Evolutionary conservation across 92 coral and sea anemone genomes (phyloP), one percentile per base, ranked within the genome.

Genomic region (Parazoanthus darwini): DNA sequence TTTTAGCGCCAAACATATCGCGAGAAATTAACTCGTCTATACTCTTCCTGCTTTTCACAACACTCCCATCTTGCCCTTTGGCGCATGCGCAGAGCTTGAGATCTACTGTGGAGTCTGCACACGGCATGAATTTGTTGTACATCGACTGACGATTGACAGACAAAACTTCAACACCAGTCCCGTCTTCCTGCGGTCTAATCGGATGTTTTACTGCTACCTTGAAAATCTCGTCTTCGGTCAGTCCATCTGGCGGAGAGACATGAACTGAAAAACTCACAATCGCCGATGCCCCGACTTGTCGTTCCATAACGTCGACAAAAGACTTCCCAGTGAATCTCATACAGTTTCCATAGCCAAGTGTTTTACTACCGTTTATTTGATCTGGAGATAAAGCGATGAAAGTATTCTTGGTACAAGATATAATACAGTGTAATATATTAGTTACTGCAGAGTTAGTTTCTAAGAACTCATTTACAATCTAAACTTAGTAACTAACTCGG

Each of bases 321-420:
- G 84, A 80, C 70, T 80, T 80, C 23, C 84, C 84, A 80, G 84
- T 33, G 26, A 80, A 80, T 35, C 84, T 80, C 84, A 80, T 80
- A 35, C 84, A 80, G 37, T 80, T 80, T 59, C 84, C 84, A 35
- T 80, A 80, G 13, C 84, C 84, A 54, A 56, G 70, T 29, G 46
- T 54, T 59, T 38, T 51, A 39, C 4, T 16, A 29, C 70, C 37
- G 70, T 80, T 11, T 33, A 44, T 13, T 54, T 54, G 65, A 13
- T 36, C 84, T 80, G 23, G 77, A 3, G 39, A n/a, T n/a, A 79
- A 25, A 80, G 44, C 23, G n/a, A 54, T 11, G 18, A 58, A 58
- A 58, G 66, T 20, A 1, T 58, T 58, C 3, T 58, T 3, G 23
- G 23, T 14, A 14, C 66, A 20, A 58, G 0, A 58, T 14, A 15